Percentiles rank a stretch among this genome's conserved stretches.
phyloP scores from a whole-genome alignment of 2,113 vertebrate species.

The Speoplatyrhinus poulsoni region DNA sequence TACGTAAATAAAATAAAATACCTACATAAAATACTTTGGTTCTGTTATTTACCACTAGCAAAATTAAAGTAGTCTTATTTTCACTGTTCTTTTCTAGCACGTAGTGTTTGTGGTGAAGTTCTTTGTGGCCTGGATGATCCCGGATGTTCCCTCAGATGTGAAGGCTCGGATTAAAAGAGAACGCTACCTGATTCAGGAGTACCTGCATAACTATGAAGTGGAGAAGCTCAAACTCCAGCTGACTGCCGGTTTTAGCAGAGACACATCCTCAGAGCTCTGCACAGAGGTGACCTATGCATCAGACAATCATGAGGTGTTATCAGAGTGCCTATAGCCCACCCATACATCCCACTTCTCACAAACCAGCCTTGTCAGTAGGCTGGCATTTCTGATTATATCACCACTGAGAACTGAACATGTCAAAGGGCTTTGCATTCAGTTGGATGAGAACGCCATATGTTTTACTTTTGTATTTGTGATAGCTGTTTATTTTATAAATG shows the following conservation, averaged over 20 bases:
- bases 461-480: not conserved
- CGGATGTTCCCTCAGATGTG: conserved; percentile 90
- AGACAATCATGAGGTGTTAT: conserved; percentile 76
- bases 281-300: conserved; percentile 60
- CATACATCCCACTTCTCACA: conserved; percentile 6
- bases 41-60: not conserved
- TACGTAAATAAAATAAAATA: not conserved
- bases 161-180: conserved; percentile 90
- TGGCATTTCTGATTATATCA: not conserved
- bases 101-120: conserved; percentile 95
- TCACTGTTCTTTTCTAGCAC: conserved; percentile 76
- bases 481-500: conserved; percentile 16
- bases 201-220: conserved; percentile 91
- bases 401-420: not conserved
- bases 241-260: conserved; percentile 72
- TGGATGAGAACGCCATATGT: conserved; percentile 13
- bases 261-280: conserved; percentile 68
- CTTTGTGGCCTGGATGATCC: conserved; percentile 96
- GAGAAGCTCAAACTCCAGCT: conserved; percentile 85
- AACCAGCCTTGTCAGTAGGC: not conserved
- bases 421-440: conserved; percentile 41
- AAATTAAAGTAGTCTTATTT: conserved; percentile 61
- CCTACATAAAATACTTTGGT: not conserved
- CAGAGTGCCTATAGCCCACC: conserved; percentile 71
- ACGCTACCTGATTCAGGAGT: conserved; percentile 89